Conservation (phyloP, 2,113 vertebrate species). For the Oreamnos americanus region DNA sequence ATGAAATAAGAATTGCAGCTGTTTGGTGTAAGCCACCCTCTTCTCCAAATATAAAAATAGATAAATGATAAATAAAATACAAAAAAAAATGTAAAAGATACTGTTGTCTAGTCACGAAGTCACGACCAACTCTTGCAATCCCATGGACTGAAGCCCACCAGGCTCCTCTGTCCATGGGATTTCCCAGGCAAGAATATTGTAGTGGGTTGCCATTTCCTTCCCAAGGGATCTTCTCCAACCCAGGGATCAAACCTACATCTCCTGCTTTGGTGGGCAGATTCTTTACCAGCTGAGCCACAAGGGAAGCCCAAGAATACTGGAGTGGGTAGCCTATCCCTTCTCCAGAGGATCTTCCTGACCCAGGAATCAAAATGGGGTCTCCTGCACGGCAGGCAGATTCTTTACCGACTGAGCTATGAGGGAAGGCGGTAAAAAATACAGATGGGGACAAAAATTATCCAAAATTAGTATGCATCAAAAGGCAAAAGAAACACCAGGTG, state of each 20-base stretch:
- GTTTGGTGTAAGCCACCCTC: background rate
- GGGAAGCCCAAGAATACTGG: background rate
- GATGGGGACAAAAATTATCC: background rate
- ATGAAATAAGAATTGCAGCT: background rate
- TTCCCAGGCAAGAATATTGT: background rate
- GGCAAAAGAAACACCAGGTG: background rate
- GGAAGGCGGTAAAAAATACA: background rate
- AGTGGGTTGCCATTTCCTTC: background rate
- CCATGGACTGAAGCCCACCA: background rate
- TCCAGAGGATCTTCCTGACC: background rate
- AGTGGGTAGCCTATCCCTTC: background rate
- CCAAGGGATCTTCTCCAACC: background rate
- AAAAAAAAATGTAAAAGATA: background rate
- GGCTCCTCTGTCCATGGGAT: background rate
- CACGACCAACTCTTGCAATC: background rate
- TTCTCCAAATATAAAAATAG: background rate
- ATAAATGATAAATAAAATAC: background rate
- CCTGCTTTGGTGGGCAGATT: background rate
- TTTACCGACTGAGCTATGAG: background rate
- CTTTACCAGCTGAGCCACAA: background rate
- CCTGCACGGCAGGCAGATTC: background rate
- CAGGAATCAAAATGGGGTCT: background rate
- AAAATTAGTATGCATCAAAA: background rate
- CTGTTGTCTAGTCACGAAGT: background rate
- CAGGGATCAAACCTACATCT: background rate